phyloP scores from a whole-genome alignment of 1,140 invertebrate species.

The Uloborus diversus region DNA sequence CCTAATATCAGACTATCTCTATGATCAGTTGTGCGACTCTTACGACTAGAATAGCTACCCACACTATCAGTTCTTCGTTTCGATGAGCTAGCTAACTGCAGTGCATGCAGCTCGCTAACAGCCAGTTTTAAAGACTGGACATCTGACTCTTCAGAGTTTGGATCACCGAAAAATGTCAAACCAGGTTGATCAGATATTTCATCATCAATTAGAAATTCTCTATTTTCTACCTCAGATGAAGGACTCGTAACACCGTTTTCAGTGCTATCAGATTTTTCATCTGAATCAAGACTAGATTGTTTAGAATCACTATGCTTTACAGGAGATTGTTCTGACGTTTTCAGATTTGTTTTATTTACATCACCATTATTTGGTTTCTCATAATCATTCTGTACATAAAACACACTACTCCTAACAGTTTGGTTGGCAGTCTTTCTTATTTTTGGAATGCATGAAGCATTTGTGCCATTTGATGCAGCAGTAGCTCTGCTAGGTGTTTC shows the following conservation, averaged over 20 bases:
- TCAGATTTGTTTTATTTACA: slow-evolving; percentile 6
- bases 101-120: slow-evolving; percentile 41
- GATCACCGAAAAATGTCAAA: slow-evolving; percentile 71
- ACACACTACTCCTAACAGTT: slow-evolving; percentile 1
- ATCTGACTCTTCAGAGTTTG: slow-evolving; percentile 27
- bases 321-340: background rate
- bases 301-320: background rate
- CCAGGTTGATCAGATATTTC: slow-evolving; percentile 91
- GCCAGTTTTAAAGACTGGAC: slow-evolving; percentile 38
- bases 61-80: slow-evolving; percentile 38
- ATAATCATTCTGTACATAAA: slow-evolving; percentile 8
- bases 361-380: background rate
- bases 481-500: no score
- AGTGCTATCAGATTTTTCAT: slow-evolving; percentile 48
- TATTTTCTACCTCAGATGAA: slow-evolving; percentile 67
- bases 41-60: slow-evolving; percentile 21
- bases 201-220: slow-evolving; percentile 83
- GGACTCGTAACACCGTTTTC: slow-evolving; percentile 38
- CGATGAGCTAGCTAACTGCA: slow-evolving; percentile 36
- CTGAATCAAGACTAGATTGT: slow-evolving; percentile 46
- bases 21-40: slow-evolving; percentile 10
- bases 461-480: background rate
- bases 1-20: slow-evolving; percentile 34
- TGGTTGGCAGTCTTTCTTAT: slow-evolving; percentile 17
- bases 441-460: slow-evolving; percentile 20